Percentiles rank a stretch among this genome's conserved stretches.
Evolutionary conservation across 2,888 invertebrate species (phyloP).

Genomic region (Branchellion lobata): DNA sequence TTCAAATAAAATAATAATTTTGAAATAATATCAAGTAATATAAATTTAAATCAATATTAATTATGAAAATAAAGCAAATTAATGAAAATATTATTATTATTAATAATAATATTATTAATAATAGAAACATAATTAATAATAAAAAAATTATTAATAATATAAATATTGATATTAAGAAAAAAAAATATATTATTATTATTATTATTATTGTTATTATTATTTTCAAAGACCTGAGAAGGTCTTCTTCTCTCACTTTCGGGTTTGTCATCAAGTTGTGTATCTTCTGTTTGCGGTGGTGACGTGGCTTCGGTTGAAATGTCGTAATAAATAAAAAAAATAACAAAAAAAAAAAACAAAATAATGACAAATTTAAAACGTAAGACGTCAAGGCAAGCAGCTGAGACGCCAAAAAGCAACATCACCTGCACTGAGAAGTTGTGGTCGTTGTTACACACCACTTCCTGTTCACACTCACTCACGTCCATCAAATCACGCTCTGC

Average conservation of each 20-base stretch:
- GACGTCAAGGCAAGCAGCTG: too few relatives aligned
- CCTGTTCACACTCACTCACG: conserved; percentile 66
- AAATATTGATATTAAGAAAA: too few relatives aligned
- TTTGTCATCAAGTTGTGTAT: conserved; percentile 77
- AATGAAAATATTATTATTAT: neutral
- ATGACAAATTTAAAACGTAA: neutral
- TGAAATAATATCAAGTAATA: neutral
- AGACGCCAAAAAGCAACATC: neutral
- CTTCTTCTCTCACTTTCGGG: conserved; percentile 73
- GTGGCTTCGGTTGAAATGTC: too few relatives aligned
- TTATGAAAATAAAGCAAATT: neutral
- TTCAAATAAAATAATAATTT: neutral
- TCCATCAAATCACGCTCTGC: conserved; percentile 74
- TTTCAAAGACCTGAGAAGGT: conserved; percentile 70
- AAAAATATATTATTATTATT: too few relatives aligned
- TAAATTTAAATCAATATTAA: neutral
- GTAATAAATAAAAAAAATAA: too few relatives aligned
- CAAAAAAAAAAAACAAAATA: too few relatives aligned
- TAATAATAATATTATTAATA: neutral
- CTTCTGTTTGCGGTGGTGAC: conserved; percentile 64
- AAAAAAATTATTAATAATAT: neutral
- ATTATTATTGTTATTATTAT: too few relatives aligned
- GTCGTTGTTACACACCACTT: conserved; percentile 71
- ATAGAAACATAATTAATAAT: neutral
- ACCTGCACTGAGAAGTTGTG: conserved; percentile 69